Percentiles rank a stretch among this genome's conserved stretches.
Conservation (phyloP, 2,888 invertebrate genomes). For the Slavum lentiscoides region DNA sequence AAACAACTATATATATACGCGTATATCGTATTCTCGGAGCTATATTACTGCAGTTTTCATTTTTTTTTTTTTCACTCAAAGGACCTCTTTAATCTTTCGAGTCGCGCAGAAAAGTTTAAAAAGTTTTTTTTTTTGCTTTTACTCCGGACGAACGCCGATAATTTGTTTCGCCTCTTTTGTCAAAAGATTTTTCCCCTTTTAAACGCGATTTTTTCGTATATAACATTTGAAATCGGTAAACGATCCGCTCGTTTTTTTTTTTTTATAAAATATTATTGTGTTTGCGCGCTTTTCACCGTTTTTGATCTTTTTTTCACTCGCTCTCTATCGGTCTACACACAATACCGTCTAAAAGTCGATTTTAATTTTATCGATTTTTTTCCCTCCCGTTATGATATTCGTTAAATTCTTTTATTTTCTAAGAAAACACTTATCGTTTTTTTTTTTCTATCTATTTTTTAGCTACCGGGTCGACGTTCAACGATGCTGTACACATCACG, state of each 20-base stretch:
- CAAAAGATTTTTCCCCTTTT: slow-evolving; percentile 14
- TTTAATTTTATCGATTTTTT: no score
- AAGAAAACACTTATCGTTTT: neutral
- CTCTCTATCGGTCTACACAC: no score
- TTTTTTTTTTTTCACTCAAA: slow-evolving; percentile 7
- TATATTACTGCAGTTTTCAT: slow-evolving; percentile 25
- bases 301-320: no score
- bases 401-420: no score
- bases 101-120: slow-evolving; percentile 35
- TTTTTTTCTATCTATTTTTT: neutral
- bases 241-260: no score
- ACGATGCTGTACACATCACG: slow-evolving; percentile 95
- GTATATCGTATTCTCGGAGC: neutral
- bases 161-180: slow-evolving; percentile 37
- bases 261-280: no score
- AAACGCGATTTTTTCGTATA: slow-evolving; percentile 10
- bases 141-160: slow-evolving; percentile 30
- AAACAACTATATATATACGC: neutral
- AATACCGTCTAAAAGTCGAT: no score
- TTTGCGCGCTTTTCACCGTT: no score
- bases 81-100: slow-evolving; percentile 45
- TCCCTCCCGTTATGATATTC: no score
- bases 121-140: slow-evolving; percentile 17
- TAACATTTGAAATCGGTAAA: slow-evolving; percentile 13
- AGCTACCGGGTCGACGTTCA: slow-evolving; percentile 60